Evolutionary conservation across 2,888 invertebrate species (phyloP), one percentile per base, ranked within the genome.

Genomic region (Tipula confusa): DNA sequence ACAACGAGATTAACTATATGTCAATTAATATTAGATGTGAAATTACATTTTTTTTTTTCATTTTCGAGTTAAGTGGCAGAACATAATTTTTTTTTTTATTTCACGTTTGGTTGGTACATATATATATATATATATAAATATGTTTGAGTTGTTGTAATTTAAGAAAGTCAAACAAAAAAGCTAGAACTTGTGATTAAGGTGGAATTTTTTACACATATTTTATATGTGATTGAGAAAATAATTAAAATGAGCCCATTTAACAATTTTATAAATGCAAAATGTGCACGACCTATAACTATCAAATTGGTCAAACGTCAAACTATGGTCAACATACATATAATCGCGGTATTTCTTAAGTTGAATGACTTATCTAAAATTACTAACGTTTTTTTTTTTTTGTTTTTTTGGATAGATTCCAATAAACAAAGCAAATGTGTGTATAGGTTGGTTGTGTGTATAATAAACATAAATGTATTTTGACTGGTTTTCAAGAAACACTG

Each of bases 371-470:
- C 5, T 9, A 7, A 9, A 7, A 9, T 64, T 2, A 64, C 7
- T 24, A 24, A 64, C 11, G 9, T 43, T 43, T 43, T 43, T n/a
- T 43, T 15, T 43, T 43, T 7, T 43, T 64, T 6, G 64, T 24
- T 24, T 64, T 64, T 24, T 64, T 64, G 64, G 64, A 64, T 64
- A 64, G 64, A 64, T 64, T 64, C 64, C 64, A 64, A 64, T 64
- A 64, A 64, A 64, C 64, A 64, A 64, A 64, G 64, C 64, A 15
- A 43, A 15, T 43, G 36, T 36, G 36, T 43, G 15, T 43, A 43
- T 43, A 43, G n/a, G 43, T 18, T 38, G 3, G 38, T 38, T 38
- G 38, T 38, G 4, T 38, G 15, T 15, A 43, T 15, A 43, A n/a
- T n/a, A 43, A 24, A 64, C 13, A 64, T 9, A 64, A 64, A 64